A percentile compares a stretch with the other conserved stretches of the same genome.
Conservation (phyloP, 2,888 invertebrate species). For the Sicus ferrugineus region DNA sequence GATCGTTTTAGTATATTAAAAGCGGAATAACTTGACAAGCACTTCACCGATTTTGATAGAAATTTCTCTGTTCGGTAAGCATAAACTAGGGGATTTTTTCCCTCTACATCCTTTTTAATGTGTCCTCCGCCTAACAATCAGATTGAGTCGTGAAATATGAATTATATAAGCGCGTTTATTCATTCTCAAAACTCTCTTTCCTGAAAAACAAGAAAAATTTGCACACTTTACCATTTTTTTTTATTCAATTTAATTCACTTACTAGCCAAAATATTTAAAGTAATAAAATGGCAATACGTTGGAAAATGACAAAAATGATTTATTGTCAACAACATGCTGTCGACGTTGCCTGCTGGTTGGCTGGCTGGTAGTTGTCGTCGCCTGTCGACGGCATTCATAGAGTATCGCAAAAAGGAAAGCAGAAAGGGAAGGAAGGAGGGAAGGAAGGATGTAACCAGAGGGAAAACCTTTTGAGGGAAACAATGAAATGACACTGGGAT, state of each 20-base stretch:
- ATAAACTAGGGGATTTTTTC: background rate
- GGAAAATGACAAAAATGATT: conserved; percentile 1
- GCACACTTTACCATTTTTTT: no score
- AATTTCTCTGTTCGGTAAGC: background rate
- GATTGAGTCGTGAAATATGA: no score
- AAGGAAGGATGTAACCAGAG: background rate
- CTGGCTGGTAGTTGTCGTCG: background rate
- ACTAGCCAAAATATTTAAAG: background rate
- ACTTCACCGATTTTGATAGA: no score
- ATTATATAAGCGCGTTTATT: no score
- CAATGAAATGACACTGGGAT: background rate
- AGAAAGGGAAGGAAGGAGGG: background rate
- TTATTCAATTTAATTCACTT: no score
- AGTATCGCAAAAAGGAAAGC: background rate
- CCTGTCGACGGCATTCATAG: background rate
- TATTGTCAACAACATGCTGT: conserved; percentile 6
- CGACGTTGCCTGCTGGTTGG: background rate
- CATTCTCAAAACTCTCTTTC: no score
- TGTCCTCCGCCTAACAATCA: background rate
- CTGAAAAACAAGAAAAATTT: no score
- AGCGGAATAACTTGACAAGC: no score
- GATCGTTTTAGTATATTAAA: no score
- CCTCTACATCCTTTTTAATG: background rate
- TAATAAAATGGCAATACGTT: conserved; percentile 9
- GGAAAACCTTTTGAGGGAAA: background rate